A percentile compares a stretch with the other conserved stretches of the same genome.
Evolutionary conservation across 2,888 invertebrate species (phyloP).

Genomic region (Nomada fucata): DNA sequence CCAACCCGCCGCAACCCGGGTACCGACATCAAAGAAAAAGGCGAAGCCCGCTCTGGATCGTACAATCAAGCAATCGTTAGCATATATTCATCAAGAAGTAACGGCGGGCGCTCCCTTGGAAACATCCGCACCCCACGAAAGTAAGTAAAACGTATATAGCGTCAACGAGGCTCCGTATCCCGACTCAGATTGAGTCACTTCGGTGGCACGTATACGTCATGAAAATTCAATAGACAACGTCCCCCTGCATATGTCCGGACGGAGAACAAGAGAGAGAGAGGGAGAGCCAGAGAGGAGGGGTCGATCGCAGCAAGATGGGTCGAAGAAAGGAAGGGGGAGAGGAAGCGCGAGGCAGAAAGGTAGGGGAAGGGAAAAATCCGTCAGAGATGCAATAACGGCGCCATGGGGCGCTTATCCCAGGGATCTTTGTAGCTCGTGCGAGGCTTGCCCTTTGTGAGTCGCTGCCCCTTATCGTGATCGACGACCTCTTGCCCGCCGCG

Average conservation of each 20-base stretch:
- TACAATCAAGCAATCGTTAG: slow-evolving; percentile 33
- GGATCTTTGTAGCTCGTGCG: slow-evolving; percentile 74
- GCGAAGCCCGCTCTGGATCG: background rate
- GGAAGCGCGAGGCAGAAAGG: slow-evolving; percentile 15
- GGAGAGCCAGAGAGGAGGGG: slow-evolving; percentile 2
- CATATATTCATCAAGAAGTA: slow-evolving; percentile 20
- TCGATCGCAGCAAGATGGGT: slow-evolving; percentile 5
- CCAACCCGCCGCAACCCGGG: background rate
- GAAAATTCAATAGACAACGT: slow-evolving; percentile 76
- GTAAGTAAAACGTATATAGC: slow-evolving; percentile 45
- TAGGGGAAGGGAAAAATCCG: slow-evolving; percentile 52
- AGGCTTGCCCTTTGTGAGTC: slow-evolving; percentile 71
- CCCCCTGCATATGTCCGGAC: slow-evolving; percentile 65
- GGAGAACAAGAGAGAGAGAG: slow-evolving; percentile 2
- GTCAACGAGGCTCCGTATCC: slow-evolving; percentile 53
- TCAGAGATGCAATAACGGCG: slow-evolving; percentile 70
- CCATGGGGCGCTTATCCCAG: slow-evolving; percentile 72
- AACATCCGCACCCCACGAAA: slow-evolving; percentile 1
- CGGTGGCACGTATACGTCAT: slow-evolving; percentile 69
- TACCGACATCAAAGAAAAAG: slow-evolving; percentile 12
- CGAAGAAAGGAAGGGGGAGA: no score
- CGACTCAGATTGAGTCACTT: slow-evolving; percentile 73
- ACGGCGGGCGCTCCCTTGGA: background rate
- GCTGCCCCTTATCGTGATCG: slow-evolving; percentile 70
- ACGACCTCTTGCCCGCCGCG: slow-evolving; percentile 71